A percentile compares a stretch with the other conserved stretches of the same genome.
phyloP scores from a whole-genome alignment of 2,888 invertebrate genomes.

The Trachelus tabidus region DNA sequence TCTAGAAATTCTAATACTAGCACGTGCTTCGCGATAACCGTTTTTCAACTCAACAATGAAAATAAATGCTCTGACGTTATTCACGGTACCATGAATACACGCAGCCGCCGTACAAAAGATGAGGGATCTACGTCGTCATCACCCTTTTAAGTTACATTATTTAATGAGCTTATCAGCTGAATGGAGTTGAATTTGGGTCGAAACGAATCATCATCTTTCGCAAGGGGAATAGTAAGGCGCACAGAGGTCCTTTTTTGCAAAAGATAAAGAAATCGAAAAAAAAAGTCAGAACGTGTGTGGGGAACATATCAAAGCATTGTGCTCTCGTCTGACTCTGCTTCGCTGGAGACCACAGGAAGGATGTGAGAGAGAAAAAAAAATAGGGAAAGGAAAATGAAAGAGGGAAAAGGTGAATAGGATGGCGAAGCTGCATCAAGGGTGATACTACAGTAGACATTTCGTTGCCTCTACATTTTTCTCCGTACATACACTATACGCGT shows the following conservation, averaged over 20 bases:
- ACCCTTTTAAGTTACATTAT: not conserved
- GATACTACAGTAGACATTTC: not conserved
- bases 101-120: not conserved
- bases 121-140: not conserved
- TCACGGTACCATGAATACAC: not conserved
- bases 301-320: not conserved
- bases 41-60: not conserved
- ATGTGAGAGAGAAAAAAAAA: not conserved
- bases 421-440: not conserved
- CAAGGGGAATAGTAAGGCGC: not conserved
- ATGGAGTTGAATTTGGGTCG: not conserved
- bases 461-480: not conserved
- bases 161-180: constrained; percentile 1
- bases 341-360: not conserved
- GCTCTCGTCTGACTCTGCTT: not conserved
- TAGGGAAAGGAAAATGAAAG: not conserved
- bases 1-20: not conserved
- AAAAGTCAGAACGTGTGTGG: not conserved
- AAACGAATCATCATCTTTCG: not conserved
- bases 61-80: not conserved
- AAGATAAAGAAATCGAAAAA: not conserved
- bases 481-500: not conserved
- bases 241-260: not conserved
- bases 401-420: not conserved
- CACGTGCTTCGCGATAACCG: not conserved